phyloP scores from a whole-genome alignment of 2,888 invertebrate species.

The Spialia ferax region DNA sequence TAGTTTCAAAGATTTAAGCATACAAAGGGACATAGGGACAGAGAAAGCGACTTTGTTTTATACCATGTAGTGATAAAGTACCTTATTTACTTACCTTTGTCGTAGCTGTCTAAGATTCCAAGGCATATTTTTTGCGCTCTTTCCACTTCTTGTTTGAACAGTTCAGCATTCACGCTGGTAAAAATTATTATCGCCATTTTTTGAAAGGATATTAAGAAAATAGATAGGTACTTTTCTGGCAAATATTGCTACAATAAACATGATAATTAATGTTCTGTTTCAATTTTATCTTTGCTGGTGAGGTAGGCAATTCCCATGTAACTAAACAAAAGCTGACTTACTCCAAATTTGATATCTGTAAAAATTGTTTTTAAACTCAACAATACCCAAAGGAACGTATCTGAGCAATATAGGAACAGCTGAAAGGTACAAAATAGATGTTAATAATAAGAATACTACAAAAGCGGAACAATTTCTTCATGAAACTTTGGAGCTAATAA shows the following conservation, averaged over 20 bases:
- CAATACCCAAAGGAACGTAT: constrained; percentile 19
- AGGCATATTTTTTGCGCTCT: constrained; percentile 9
- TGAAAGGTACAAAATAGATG: constrained; percentile 19
- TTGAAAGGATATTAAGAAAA: not conserved
- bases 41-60: too few relatives aligned
- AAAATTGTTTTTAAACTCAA: constrained; percentile 4
- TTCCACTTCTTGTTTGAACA: constrained; percentile 25
- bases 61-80: too few relatives aligned
- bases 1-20: too few relatives aligned
- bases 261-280: not conserved
- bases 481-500: too few relatives aligned
- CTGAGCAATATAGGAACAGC: constrained; percentile 12
- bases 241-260: constrained; percentile 1
- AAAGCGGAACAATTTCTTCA: too few relatives aligned
- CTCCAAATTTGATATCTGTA: constrained; percentile 3
- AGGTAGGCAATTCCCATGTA: not conserved
- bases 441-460: too few relatives aligned
- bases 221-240: not conserved
- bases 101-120: constrained; percentile 12
- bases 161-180: constrained; percentile 8
- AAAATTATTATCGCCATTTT: constrained; percentile 18
- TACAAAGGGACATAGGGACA: too few relatives aligned
- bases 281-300: not conserved
- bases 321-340: not conserved
- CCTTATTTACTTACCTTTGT: constrained; percentile 27